Conservation (phyloP, 1,140 invertebrate genomes). For the Scaptomyza pallida region DNA sequence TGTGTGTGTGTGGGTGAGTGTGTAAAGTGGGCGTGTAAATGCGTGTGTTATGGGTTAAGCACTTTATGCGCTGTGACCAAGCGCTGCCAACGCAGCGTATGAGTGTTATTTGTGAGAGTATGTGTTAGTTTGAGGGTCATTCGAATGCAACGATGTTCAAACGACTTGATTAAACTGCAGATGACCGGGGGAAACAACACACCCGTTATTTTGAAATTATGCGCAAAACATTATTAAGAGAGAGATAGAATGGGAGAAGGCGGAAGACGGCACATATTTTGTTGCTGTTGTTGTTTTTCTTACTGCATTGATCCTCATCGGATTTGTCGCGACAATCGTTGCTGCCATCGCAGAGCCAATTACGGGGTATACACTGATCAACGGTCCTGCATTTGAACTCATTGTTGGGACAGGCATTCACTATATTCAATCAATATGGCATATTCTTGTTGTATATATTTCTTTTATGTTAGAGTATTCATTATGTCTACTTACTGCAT, state of each 20-base stretch:
- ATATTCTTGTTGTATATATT: conserved; percentile 11
- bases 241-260: conserved; percentile 44
- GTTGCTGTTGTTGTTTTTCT: conserved; percentile 54
- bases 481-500: conserved; percentile 85
- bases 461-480: background rate
- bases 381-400: conserved; percentile 86
- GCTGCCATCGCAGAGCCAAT: conserved; percentile 92
- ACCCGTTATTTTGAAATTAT: conserved; percentile 58
- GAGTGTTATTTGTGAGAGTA: conserved; percentile 45
- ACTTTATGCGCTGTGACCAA: conserved; percentile 56
- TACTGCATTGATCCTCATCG: conserved; percentile 87
- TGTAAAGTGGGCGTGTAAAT: conserved; percentile 18
- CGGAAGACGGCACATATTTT: no score
- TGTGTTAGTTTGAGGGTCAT: conserved; percentile 9
- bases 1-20: conserved; percentile 15
- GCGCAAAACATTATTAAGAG: conserved; percentile 65
- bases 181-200: conserved; percentile 31
- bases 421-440: conserved; percentile 50
- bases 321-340: conserved; percentile 90
- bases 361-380: conserved; percentile 88
- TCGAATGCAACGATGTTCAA: conserved; percentile 54
- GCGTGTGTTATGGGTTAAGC: conserved; percentile 53
- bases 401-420: conserved; percentile 74
- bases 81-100: conserved; percentile 64
- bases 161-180: conserved; percentile 71